Base-by-base conservation (phyloP, 1,140 invertebrate genomes). In the Scylla paramamosain region DNA sequence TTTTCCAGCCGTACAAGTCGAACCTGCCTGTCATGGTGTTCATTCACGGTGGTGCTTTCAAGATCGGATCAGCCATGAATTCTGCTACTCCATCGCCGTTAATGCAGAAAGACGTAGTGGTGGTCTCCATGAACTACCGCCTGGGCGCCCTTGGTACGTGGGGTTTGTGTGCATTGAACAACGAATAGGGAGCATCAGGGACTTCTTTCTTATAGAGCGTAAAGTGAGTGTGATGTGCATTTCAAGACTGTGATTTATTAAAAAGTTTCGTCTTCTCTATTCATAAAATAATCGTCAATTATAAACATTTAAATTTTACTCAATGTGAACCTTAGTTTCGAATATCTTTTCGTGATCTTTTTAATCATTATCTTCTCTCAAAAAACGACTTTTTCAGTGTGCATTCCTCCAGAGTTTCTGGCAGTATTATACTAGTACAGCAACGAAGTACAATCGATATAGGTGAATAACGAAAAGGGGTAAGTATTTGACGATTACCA, bases 121-220 rank as follows among this genome's bases (percentile, higher is more conserved):
- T 92, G 28, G 97, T 97, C 4, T 96, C 96, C 4, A 95, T 96
- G 52, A 97, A 97, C 84, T 97, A 97, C 88, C 96, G 97, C 39
- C 96, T 97, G 3, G 97, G 97, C 28, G 96, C 96, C n/a, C 95
- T 97, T 28, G 97, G 97, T 96, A 59, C 28, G 89, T 91, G 48
- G n/a, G 8, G 6, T 25, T 31, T 25, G 8, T 91, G 16, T 32
- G 7, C n/a, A 86, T 7, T n/a, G 8, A 8, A 32, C 83, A 31
- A 32, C 25, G 0, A 39, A 4, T 6, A 45, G 16, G 16, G 25
- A 39, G 31, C 20, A 88, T 39, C 45, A 14, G 20, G 32, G 10
- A 8, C 14, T 25, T 8, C n/a, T 12, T 39, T 32, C 20, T 39
- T 8, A 29, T 32, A 0, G 7, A 29, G 31, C 4, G n/a, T 84